Evolutionary conservation across 1,140 invertebrate species (phyloP).

Genomic region (Phortica variegata): DNA sequence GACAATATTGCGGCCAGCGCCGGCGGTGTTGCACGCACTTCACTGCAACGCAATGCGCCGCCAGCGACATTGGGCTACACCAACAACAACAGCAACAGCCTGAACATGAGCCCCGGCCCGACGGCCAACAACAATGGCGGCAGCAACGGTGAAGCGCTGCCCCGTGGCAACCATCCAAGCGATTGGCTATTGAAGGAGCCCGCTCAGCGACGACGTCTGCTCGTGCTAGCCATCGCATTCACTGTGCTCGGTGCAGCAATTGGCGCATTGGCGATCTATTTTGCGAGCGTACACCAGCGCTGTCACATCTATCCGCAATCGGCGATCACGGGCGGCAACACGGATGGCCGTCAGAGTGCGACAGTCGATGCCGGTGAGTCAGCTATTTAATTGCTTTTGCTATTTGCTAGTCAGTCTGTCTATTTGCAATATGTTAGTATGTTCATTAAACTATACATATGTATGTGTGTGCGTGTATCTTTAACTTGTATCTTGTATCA

Average conservation of each 20-base stretch:
- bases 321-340: conserved; percentile 13
- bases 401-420: too few relatives aligned
- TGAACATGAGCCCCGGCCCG: conserved; percentile 2
- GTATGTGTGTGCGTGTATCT: too few relatives aligned
- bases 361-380: too few relatives aligned
- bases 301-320: conserved; percentile 30
- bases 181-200: conserved; percentile 51
- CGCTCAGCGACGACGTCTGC: conserved; percentile 37
- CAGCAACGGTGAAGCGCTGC: neutral
- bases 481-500: too few relatives aligned
- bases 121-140: neutral
- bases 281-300: conserved; percentile 43
- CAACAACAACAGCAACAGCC: conserved; percentile 1
- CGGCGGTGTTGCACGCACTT: conserved; percentile 1
- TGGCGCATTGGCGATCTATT: conserved; percentile 50
- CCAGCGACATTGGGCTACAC: neutral
- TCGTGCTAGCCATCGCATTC: conserved; percentile 47
- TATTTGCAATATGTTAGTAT: too few relatives aligned
- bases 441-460: too few relatives aligned
- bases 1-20: neutral
- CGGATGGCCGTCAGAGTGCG: too few relatives aligned
- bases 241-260: conserved; percentile 52
- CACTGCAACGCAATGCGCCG: conserved; percentile 26
- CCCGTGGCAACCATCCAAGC: conserved; percentile 16
- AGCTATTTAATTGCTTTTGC: too few relatives aligned